These are phyloP conservation scores for Poeciliopsis retropinna DNA, from an alignment of 2,113 vertebrate species.

Conservation along the genomic window DNA sequence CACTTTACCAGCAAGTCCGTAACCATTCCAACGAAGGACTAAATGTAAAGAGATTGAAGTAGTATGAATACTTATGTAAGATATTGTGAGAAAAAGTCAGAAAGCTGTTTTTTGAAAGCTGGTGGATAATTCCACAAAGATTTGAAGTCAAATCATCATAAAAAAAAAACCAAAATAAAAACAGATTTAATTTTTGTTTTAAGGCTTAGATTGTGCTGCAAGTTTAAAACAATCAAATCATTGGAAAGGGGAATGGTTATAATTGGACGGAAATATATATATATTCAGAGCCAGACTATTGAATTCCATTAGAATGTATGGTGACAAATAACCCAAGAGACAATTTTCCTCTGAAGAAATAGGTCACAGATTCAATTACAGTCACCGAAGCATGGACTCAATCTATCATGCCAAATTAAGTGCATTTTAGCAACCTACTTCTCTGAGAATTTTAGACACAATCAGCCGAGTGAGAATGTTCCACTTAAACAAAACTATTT, in stretches of 20 bases:
- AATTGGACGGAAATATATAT: constrained; percentile 87
- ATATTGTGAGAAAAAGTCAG: not conserved
- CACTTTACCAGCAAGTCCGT: not conserved
- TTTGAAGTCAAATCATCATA: not conserved
- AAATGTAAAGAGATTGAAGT: not conserved
- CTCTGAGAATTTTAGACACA: constrained; percentile 99
- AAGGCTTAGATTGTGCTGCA: constrained; percentile 13
- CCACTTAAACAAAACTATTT: constrained; percentile 85
- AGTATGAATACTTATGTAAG: not conserved
- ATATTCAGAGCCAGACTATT: constrained; percentile 94
- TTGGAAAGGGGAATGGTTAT: constrained; percentile 87
- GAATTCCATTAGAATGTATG: constrained; percentile 98
- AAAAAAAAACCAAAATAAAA: not conserved
- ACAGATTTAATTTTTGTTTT: constrained; percentile 19
- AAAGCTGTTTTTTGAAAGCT: not conserved
- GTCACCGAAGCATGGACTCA: constrained; percentile 99
- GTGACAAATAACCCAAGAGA: constrained; percentile 97
- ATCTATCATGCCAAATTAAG: constrained; percentile 99
- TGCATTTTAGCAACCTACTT: constrained; percentile 99
- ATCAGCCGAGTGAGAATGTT: constrained; percentile 94
- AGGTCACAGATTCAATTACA: constrained; percentile 99
- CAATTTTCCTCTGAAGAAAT: constrained; percentile 99
- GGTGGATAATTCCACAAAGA: not conserved
- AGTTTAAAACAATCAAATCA: constrained; percentile 81
- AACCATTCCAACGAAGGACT: not conserved